Conservation (phyloP, 2,888 invertebrate species). For the Eupithecia abbreviata region DNA sequence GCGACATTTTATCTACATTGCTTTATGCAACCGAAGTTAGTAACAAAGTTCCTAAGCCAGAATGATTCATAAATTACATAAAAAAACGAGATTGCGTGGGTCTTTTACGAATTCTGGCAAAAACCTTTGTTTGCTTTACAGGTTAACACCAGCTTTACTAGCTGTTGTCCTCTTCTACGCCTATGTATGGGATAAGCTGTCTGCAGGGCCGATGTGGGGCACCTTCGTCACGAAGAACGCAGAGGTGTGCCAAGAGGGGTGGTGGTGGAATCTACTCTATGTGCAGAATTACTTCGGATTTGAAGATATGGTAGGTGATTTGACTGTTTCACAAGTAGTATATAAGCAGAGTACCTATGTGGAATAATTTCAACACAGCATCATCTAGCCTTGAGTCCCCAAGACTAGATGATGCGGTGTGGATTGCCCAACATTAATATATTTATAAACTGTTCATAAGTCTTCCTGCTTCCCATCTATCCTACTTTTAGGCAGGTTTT, state of each 20-base stretch:
- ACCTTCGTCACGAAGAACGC: conserved; percentile 85
- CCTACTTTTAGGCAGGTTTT: neutral
- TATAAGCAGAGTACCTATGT: too few relatives aligned
- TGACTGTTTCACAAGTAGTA: neutral
- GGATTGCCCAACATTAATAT: too few relatives aligned
- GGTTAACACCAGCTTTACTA: conserved; percentile 86
- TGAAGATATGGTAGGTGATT: conserved; percentile 85
- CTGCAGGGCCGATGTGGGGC: conserved; percentile 87
- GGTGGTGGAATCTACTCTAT: conserved; percentile 88
- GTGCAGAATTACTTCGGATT: conserved; percentile 88
- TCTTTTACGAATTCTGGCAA: neutral
- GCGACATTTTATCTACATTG: neutral
- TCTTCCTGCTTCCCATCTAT: too few relatives aligned
- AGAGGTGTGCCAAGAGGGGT: conserved; percentile 85
- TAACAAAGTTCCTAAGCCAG: neutral
- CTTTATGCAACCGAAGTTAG: neutral
- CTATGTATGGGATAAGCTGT: conserved; percentile 86
- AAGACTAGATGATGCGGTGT: neutral
- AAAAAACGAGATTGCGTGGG: neutral
- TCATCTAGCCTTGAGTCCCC: too few relatives aligned
- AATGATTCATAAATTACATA: neutral
- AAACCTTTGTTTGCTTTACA: conserved; percentile 54
- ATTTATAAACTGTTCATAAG: too few relatives aligned
- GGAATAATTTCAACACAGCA: too few relatives aligned
- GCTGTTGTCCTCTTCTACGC: conserved; percentile 87